A percentile compares a stretch with the other conserved stretches of the same genome.
These are phyloP conservation scores for Chamaea fasciata DNA, from an alignment of 2,113 vertebrate genomes.

Conservation along the genomic window DNA sequence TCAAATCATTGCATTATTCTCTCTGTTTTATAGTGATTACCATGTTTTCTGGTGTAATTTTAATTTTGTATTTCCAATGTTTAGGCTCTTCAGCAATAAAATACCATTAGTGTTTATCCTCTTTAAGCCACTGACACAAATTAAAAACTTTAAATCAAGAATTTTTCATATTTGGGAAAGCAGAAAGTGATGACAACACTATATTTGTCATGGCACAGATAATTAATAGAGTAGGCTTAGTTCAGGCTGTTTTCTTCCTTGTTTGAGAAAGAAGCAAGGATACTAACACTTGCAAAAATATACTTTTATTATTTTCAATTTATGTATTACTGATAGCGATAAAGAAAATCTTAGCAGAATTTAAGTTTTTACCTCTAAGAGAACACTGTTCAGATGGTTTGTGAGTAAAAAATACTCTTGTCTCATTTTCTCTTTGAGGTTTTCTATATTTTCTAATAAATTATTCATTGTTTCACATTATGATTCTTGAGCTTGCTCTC, in stretches of 20 bases:
- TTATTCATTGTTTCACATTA: neutral
- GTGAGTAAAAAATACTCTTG: neutral
- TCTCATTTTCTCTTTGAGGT: neutral
- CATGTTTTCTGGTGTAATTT: neutral
- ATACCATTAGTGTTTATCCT: neutral
- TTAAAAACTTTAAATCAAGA: neutral
- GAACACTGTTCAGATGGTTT: neutral
- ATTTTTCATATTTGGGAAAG: neutral
- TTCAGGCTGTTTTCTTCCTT: neutral
- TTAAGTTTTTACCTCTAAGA: neutral
- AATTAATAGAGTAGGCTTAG: neutral
- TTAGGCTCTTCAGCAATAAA: neutral
- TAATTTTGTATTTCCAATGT: neutral
- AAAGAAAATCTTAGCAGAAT: neutral
- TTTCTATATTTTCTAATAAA: neutral
- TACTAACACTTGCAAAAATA: neutral
- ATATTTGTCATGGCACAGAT: neutral
- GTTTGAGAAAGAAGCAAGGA: neutral
- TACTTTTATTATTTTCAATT: neutral
- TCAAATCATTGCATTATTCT: neutral
- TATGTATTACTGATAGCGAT: neutral
- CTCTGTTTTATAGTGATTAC: neutral
- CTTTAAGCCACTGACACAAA: neutral
- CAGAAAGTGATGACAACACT: neutral
- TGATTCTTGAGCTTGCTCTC: neutral